Evolutionary conservation across 2,113 vertebrate genomes (phyloP), one percentile per base, ranked within the genome.

Genomic region (Pangasianodon gigas): DNA sequence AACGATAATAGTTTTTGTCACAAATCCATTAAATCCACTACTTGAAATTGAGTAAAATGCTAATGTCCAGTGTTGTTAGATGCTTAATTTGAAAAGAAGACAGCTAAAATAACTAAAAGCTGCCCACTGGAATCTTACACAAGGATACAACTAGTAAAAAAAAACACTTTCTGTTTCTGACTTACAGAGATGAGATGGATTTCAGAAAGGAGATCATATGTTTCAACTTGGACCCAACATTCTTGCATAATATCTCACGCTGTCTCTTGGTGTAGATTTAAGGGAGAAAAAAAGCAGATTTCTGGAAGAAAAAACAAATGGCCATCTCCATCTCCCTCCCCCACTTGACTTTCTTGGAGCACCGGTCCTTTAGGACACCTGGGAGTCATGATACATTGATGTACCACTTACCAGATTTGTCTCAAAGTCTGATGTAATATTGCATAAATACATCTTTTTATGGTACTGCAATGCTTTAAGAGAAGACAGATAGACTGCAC

Each of bases 401-500:
- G 84, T 90, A 86, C 74, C 75, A 65, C 84, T 81, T 86, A 86
- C 84, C 77, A 80, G 84, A 90, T 90, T 89, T 90, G 75, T 90
- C 89, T 90, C 18, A 69, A 65, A 90, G 77, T 81, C 84, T 87
- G 88, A 89, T 84, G 88, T 89, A 86, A 81, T 90, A 71, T 87
- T 86, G 89, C 84, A 90, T 90, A 87, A 90, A 90, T 71, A 80
- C 62, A 71, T 90, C 75, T 85, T 86, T 86, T 86, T 86, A 86
- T 90, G 75, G 75, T 32, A 58, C 26, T 75, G 81, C 75, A 67
- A 14, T 67, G 41, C 67, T 62, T 89, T 79, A 89, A 52, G 83
- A 89, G 83, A 79, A 85, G 54, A 85, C 56, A 79, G 83, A 89
- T 89, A 85, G 83, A 89, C 85, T 89, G 46, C 88, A 79, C 71